Percentiles rank a stretch among this genome's conserved stretches.
Evolutionary conservation across 2,888 invertebrate genomes (phyloP).

Genomic region (Pasiphila rectangulata): DNA sequence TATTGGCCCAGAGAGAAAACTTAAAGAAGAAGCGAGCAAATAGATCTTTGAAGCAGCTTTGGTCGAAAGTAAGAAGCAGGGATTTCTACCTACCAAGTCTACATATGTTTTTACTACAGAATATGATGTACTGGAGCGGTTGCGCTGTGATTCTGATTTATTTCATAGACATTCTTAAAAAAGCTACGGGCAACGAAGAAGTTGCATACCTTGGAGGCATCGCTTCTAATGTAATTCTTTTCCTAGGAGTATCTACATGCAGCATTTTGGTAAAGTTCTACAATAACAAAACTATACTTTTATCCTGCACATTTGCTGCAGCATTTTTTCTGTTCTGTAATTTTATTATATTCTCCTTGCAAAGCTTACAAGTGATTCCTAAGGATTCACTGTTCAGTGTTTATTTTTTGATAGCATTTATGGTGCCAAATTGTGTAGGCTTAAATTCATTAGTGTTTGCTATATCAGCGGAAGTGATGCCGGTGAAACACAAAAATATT

Average conservation of each 20-base stretch:
- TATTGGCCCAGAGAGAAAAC: slow-evolving; percentile 22
- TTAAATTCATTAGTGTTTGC: slow-evolving; percentile 18
- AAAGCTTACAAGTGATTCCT: slow-evolving; percentile 18
- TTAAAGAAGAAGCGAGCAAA: neutral
- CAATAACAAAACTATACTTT: slow-evolving; percentile 27
- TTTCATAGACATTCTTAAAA: slow-evolving; percentile 26
- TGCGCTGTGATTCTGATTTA: slow-evolving; percentile 27
- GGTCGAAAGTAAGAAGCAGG: slow-evolving; percentile 17
- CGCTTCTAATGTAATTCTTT: slow-evolving; percentile 9
- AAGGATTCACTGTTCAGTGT: slow-evolving; percentile 24
- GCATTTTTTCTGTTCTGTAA: slow-evolving; percentile 13
- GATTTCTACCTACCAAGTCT: slow-evolving; percentile 33
- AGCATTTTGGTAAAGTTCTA: slow-evolving; percentile 24
- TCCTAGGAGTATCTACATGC: slow-evolving; percentile 17
- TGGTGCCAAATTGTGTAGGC: slow-evolving; percentile 23
- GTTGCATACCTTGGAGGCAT: slow-evolving; percentile 25
- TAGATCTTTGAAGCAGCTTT: slow-evolving; percentile 2
- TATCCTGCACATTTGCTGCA: slow-evolving; percentile 18
- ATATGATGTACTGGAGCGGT: slow-evolving; percentile 33
- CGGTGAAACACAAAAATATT: slow-evolving; percentile 31
- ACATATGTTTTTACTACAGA: slow-evolving; percentile 27
- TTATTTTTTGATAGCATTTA: slow-evolving; percentile 24
- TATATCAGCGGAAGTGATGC: slow-evolving; percentile 30
- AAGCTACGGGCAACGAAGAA: slow-evolving; percentile 23
- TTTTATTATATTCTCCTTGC: slow-evolving; percentile 15